These are phyloP conservation scores for Nettapus auritus DNA, from an alignment of 2,113 vertebrate genomes.

Conservation along the genomic window DNA sequence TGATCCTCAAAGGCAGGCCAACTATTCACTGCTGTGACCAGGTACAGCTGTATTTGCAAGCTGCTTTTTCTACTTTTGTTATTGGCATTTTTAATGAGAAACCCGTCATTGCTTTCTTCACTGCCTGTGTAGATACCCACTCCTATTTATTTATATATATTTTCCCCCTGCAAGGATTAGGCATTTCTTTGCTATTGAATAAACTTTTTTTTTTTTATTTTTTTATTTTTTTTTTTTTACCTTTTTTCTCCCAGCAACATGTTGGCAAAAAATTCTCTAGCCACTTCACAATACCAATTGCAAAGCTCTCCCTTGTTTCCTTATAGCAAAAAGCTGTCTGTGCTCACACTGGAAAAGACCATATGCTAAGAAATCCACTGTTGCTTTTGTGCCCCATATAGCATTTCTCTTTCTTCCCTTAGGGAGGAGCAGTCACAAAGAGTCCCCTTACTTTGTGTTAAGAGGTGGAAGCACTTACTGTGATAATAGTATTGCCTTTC, in stretches of 20 bases:
- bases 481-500: background rate
- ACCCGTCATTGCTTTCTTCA: background rate
- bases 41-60: rapidly evolving
- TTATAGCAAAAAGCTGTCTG: conserved; percentile 10
- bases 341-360: background rate
- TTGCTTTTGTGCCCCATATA: conserved; percentile 34
- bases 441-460: background rate
- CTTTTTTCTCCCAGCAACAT: background rate
- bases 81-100: background rate
- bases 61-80: background rate
- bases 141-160: background rate
- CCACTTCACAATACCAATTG: background rate
- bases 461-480: conserved; percentile 4
- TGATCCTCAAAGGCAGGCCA: background rate
- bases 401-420: conserved; percentile 27
- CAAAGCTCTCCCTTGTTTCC: background rate
- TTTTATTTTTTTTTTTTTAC: background rate
- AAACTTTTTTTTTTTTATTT: background rate
- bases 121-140: background rate
- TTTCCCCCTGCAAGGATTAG: background rate
- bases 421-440: conserved; percentile 44
- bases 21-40: background rate
- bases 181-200: background rate
- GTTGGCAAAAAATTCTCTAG: background rate
- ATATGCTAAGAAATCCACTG: conserved; percentile 23